Percentiles rank a stretch among this genome's conserved stretches.
Conservation (phyloP, 2,113 vertebrate species). For the Rallus limicola region DNA sequence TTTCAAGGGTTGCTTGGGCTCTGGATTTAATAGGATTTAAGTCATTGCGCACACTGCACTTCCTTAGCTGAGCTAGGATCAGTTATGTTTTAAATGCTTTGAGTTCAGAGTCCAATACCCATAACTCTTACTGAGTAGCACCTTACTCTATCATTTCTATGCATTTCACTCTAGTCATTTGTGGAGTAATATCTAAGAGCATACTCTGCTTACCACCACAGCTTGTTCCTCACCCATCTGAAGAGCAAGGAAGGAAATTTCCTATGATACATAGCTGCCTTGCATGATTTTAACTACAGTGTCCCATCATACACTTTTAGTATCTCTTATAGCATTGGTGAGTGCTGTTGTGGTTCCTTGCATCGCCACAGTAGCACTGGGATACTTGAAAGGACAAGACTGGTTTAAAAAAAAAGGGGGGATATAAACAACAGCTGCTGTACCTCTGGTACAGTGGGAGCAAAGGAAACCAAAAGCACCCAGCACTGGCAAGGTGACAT, state of each 20-base stretch:
- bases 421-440: background rate
- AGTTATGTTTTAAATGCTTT: background rate
- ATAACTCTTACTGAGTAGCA: background rate
- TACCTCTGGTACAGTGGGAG: background rate
- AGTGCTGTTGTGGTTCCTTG: slow-evolving; percentile 4
- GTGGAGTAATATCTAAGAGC: background rate
- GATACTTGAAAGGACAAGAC: background rate
- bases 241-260: slow-evolving; percentile 4
- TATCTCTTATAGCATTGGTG: background rate
- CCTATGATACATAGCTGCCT: background rate
- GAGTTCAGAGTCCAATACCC: background rate
- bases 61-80: background rate
- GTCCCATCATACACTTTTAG: background rate
- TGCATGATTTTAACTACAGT: background rate
- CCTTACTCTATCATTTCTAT: background rate
- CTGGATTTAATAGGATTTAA: background rate
- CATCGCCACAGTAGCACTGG: slow-evolving; percentile 21
- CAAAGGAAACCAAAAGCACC: background rate
- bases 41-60: background rate
- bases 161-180: background rate
- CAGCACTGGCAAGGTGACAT: background rate
- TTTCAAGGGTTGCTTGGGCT: background rate
- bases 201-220: background rate
- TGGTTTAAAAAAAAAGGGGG: slow-evolving; percentile 13
- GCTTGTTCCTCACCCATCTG: background rate